A percentile compares a stretch with the other conserved stretches of the same genome.
Evolutionary conservation across 2,113 vertebrate genomes (phyloP).

Genomic region (Verasper variegatus): DNA sequence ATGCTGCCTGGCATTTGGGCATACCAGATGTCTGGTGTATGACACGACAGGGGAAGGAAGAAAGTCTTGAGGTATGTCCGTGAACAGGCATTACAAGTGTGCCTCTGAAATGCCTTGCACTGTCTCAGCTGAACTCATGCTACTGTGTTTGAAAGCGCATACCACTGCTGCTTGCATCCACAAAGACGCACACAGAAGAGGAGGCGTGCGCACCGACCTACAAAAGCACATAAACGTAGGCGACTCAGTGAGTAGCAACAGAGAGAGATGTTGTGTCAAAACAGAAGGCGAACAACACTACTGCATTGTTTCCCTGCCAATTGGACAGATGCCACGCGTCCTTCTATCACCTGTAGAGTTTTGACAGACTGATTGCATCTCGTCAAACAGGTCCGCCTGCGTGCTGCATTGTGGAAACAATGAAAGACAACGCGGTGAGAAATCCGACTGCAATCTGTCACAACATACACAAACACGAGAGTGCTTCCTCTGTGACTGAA

Average conservation of each 20-base stretch:
- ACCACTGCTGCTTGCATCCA: not conserved
- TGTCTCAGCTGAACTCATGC: not conserved
- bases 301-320: constrained; percentile 59
- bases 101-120: not conserved
- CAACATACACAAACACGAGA: constrained; percentile 1
- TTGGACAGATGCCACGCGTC: constrained; percentile 19
- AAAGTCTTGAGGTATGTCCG: constrained; percentile 36
- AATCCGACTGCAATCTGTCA: constrained; percentile 6
- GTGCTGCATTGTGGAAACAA: not conserved
- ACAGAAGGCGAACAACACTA: constrained; percentile 49
- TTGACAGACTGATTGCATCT: constrained; percentile 24
- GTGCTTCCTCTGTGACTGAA: constrained; percentile 20
- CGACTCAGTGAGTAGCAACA: constrained; percentile 20
- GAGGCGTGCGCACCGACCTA: not conserved
- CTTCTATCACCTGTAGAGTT: not conserved
- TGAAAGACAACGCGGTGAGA: not conserved
- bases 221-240: constrained; percentile 13
- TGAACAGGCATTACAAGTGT: not conserved
- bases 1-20: constrained; percentile 49
- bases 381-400: constrained; percentile 43
- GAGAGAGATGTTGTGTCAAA: constrained; percentile 32
- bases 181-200: not conserved
- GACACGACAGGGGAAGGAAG: constrained; percentile 18
- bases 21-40: constrained; percentile 20
- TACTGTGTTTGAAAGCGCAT: constrained; percentile 5